Base-by-base conservation (phyloP, 2,113 vertebrate genomes). In the Nycticryphes semicollaris region DNA sequence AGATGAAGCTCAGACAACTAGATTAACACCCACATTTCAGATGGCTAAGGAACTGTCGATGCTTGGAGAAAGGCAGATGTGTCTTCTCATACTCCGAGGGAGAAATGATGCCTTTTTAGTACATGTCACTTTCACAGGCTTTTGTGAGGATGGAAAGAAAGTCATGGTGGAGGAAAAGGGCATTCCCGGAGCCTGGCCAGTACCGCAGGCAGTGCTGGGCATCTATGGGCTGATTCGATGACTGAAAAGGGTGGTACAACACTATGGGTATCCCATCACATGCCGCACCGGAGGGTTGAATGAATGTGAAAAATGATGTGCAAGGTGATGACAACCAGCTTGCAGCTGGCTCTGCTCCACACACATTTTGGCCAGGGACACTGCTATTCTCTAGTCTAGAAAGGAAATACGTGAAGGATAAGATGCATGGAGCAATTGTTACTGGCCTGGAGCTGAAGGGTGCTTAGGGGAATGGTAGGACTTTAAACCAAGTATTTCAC, bases 261-360 rank as follows among this genome's bases (percentile, higher is more conserved):
- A 50, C 12, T 21, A 17, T 12, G 39, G 24, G 17, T 60, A 33
- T 50, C 50, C 45, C 48, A 64, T 59, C 2, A 1, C 12, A 25
- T 0, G 1, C 9, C 30, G 8, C 24, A 28, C 20, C 0, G 0
- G 24, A 37, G 7, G 11, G 31, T 22, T 48, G n/a, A 59, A 59
- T 50, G 9, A 57, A 37, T 48, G 47, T 39, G 35, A 39, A 70
- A 78, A 84, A 21, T 17, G 12, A 82, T 24, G 43, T 67, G n/a
- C 64, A 82, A 35, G 28, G 59, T 48, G n/a, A 63, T 75, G 60
- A 48, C 16, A 30, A 22, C n/a, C 47, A 83, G 15, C 37, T 62
- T 74, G 77, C 22, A 74, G 13, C 41, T 74, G 66, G 15, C 5
- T 39, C 19, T 81, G 60, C 10, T 47, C 7, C 75, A 43, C 57